These are phyloP conservation scores for Nematolebias whitei DNA, from an alignment of 2,113 vertebrate genomes.

Conservation along the genomic window DNA sequence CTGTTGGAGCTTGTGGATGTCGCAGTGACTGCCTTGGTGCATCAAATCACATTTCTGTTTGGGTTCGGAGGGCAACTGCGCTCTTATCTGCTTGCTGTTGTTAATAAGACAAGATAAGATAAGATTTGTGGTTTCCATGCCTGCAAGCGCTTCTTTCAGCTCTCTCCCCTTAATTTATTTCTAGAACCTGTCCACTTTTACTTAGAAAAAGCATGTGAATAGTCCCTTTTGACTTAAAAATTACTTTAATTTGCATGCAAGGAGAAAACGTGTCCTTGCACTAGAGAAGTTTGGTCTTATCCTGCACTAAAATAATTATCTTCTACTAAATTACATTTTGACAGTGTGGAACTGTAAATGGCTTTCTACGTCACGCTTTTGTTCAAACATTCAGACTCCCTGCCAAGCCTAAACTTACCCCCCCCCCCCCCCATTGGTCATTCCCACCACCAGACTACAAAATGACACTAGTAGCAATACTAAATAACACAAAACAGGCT, in stretches of 20 bases:
- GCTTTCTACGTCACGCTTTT: no score
- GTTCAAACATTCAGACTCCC: conserved; percentile 23
- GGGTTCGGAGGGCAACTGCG: conserved; percentile 21
- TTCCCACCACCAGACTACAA: no score
- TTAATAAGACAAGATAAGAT: conserved; percentile 60
- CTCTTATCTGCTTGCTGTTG: conserved; percentile 27
- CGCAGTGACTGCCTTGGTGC: conserved; percentile 39
- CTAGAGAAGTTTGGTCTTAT: conserved; percentile 13
- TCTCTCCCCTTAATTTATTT: conserved; percentile 35
- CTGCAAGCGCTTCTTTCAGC: conserved; percentile 50
- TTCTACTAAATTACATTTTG: conserved; percentile 43
- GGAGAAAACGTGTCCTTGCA: conserved; percentile 32
- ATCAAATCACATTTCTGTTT: conserved; percentile 55
- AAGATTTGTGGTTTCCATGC: conserved; percentile 56
- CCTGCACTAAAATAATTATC: conserved; percentile 16
- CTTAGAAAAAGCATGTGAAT: conserved; percentile 14
- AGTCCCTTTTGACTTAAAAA: conserved; percentile 30
- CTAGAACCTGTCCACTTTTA: conserved; percentile 44
- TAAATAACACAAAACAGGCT: no score
- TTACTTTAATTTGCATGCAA: conserved; percentile 30
- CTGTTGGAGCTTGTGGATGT: conserved; percentile 36
- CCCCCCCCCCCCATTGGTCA: no score
- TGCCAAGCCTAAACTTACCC: no score
- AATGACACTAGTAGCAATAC: no score
- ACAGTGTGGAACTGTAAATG: conserved; percentile 19